These are phyloP conservation scores for Ophion obscuratus DNA, from an alignment of 2,888 invertebrate species.

Conservation along the genomic window DNA sequence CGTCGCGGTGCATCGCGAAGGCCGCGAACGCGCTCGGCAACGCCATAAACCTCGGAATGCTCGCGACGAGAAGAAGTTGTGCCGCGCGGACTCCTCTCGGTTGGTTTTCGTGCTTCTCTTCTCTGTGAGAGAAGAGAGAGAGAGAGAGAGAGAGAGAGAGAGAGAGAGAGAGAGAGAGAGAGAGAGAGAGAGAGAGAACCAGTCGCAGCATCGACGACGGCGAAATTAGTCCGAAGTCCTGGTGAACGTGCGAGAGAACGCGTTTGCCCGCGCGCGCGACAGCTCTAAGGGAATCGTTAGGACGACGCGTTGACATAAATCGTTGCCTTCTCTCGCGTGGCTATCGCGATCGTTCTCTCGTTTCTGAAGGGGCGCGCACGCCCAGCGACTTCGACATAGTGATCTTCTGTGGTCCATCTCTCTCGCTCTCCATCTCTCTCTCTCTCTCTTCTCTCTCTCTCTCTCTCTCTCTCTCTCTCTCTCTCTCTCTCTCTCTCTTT, in stretches of 20 bases:
- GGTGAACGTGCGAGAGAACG: constrained; percentile 27
- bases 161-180: too few relatives aligned
- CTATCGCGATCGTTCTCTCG: constrained; percentile 49
- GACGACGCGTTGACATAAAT: constrained; percentile 68
- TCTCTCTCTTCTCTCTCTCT: constrained; percentile 18
- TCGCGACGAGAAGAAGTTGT: constrained; percentile 17
- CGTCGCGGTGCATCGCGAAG: constrained; percentile 5
- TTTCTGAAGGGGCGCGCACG: constrained; percentile 42
- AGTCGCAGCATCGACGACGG: constrained; percentile 49
- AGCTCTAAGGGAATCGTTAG: constrained; percentile 67
- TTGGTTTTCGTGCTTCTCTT: constrained; percentile 1
- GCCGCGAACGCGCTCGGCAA: constrained; percentile 32
- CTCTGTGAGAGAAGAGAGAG: too few relatives aligned
- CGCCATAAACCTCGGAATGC: constrained; percentile 55
- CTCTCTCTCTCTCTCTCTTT: constrained; percentile 22
- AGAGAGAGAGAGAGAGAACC: constrained; percentile 25
- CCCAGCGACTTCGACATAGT: constrained; percentile 28
- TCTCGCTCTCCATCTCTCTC: constrained; percentile 8
- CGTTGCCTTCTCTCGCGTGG: constrained; percentile 56
- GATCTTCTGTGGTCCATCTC: constrained; percentile 30
- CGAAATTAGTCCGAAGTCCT: constrained; percentile 52
- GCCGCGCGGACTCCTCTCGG: background rate
- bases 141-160: too few relatives aligned
- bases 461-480: background rate
- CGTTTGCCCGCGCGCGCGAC: constrained; percentile 41